phyloP scores from a whole-genome alignment of 2,888 invertebrate species.

The Tenthredo mesomela region DNA sequence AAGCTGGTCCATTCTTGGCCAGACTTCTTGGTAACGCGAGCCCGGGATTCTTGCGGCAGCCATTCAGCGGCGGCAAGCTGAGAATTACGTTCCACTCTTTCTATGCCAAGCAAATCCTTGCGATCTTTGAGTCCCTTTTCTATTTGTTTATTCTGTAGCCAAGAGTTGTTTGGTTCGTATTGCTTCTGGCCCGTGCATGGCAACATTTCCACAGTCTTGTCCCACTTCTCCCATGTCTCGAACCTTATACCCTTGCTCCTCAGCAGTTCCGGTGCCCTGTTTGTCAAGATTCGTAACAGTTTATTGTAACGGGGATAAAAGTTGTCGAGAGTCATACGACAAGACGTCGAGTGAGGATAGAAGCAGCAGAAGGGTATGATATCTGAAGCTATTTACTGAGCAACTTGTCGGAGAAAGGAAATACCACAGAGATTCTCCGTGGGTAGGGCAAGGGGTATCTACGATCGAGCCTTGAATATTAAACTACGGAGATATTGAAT shows the following conservation, averaged over 20 bases:
- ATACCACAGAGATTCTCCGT: background rate
- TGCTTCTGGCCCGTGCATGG: slow-evolving; percentile 81
- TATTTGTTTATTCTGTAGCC: slow-evolving; percentile 82
- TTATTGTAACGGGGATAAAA: background rate
- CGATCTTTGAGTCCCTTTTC: slow-evolving; percentile 80
- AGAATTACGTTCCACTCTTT: slow-evolving; percentile 82
- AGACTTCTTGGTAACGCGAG: slow-evolving; percentile 80
- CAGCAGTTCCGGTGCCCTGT: slow-evolving; percentile 71
- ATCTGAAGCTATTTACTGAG: background rate
- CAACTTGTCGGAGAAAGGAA: background rate
- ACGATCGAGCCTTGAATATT: background rate
- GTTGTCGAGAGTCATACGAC: background rate
- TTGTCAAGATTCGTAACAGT: background rate
- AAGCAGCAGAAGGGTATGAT: background rate
- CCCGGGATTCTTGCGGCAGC: slow-evolving; percentile 79
- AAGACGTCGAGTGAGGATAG: background rate
- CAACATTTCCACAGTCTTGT: slow-evolving; percentile 78
- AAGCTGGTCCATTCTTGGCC: slow-evolving; percentile 82
- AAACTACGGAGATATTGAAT: background rate
- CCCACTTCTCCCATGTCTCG: slow-evolving; percentile 69
- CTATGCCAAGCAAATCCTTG: slow-evolving; percentile 79
- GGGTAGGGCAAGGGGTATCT: background rate
- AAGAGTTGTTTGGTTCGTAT: slow-evolving; percentile 80
- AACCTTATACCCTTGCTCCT: slow-evolving; percentile 70
- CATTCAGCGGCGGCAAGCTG: slow-evolving; percentile 81